Conservation (phyloP, 2,113 vertebrate species). For the Pygoscelis adeliae region DNA sequence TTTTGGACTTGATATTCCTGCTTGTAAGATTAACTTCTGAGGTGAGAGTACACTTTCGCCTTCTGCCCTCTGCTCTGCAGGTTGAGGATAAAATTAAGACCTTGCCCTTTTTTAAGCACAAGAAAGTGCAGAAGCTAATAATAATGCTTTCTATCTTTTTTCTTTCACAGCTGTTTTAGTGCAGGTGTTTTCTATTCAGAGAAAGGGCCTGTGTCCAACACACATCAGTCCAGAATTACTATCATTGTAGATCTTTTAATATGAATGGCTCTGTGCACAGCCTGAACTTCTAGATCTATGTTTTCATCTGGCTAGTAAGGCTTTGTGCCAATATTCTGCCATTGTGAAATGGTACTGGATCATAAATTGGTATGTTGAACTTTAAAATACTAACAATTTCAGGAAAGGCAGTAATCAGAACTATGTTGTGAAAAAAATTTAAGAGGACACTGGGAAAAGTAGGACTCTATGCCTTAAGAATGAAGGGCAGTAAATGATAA, state of each 20-base stretch:
- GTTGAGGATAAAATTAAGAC: background rate
- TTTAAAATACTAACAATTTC: background rate
- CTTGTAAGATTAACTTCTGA: background rate
- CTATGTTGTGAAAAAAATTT: background rate
- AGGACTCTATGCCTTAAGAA: background rate
- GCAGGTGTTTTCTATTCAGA: background rate
- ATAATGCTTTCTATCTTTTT: background rate
- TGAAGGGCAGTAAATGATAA: background rate
- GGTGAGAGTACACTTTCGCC: background rate
- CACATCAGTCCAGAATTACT: background rate
- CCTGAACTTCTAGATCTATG: background rate
- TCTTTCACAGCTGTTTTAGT: background rate
- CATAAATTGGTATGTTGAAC: background rate
- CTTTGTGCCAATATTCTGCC: background rate
- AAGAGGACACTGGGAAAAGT: background rate
- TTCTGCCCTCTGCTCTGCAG: background rate
- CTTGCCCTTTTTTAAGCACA: background rate
- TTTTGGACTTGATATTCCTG: background rate
- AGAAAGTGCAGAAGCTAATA: background rate
- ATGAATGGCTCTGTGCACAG: background rate
- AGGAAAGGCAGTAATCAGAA: background rate
- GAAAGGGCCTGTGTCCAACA: background rate
- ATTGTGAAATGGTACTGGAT: background rate
- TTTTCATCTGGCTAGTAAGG: background rate
- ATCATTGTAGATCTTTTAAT: background rate